Evolutionary conservation across 2,888 invertebrate species (phyloP), one percentile per base, ranked within the genome.

Genomic region (Theretra japonica): DNA sequence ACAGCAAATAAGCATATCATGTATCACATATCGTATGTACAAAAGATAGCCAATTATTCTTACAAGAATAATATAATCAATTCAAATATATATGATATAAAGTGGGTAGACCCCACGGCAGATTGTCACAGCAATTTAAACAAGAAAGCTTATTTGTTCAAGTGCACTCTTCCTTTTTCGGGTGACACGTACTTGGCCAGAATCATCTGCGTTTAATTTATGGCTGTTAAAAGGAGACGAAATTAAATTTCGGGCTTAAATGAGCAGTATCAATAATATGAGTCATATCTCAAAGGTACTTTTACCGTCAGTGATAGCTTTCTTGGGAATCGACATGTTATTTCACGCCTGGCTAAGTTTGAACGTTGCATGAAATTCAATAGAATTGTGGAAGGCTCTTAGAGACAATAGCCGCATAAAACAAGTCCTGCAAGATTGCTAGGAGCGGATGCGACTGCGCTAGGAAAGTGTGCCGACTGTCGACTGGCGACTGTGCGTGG

Each of bases 391-490:
- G 23, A 21, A 48, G 48, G 33, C 25, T 15, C 23, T 65, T 48
- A 65, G 53, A n/a, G 65, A 65, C 85, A 88, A 87, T 86, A 83
- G 74, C 74, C 75, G 75, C 76, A 85, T 84, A 82, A 85, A 88
- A 87, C 84, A 82, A 86, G 86, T 83, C 84, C 82, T 86, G 80
- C 82, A 80, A 88, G 87, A 88, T 62, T 33, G 15, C 65, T 65
- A 41, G 65, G 65, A 80, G 85, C 91, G 90, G 91, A 91, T 90
- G 85, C 65, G 41, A 23, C 41, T 85, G 80, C 83, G 82, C 87
- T 86, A 90, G 86, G 90, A 91, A 93, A 93, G 93, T 93, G 86
- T 90, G 91, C 83, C 92, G 86, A 48, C 41, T 41, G 62, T 48
- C 23, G 23, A 48, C 41, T 48, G 23, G 41, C 41, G 41, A 62